A percentile compares a stretch with the other conserved stretches of the same genome.
These are phyloP conservation scores for Cynopterus brachyotis DNA, from an alignment of 2,113 vertebrate species.

Conservation along the genomic window DNA sequence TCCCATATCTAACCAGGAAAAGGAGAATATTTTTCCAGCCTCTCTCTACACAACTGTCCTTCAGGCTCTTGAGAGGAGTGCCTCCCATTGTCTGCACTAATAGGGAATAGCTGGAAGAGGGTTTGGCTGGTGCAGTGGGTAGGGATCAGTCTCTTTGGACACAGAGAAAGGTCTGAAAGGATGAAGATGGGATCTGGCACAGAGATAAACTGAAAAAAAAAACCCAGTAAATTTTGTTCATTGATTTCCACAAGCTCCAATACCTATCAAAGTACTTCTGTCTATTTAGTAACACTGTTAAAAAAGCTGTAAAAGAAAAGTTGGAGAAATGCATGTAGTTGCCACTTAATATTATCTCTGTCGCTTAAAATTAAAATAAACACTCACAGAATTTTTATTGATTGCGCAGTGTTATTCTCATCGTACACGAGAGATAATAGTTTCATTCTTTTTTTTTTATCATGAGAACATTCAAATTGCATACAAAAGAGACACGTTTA, in stretches of 20 bases:
- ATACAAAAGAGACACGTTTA: not conserved
- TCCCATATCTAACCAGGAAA: not conserved
- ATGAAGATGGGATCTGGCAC: not conserved
- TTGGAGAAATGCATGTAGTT: not conserved
- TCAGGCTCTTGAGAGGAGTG: not conserved
- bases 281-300: not conserved
- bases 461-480: conserved; percentile 19
- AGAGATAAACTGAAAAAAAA: not conserved
- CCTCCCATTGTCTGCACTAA: not conserved
- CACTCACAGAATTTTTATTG: conserved; percentile 7
- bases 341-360: not conserved
- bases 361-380: conserved; percentile 30
- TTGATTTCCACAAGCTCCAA: not conserved
- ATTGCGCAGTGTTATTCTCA: not conserved
- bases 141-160: not conserved
- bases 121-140: no score
- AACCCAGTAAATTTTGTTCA: not conserved
- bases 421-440: not conserved
- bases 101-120: accelerated
- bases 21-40: not conserved
- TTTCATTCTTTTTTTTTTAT: conserved; percentile 23
- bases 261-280: not conserved
- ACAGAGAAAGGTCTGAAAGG: not conserved
- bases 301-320: not conserved
- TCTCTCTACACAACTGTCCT: not conserved